Conservation (phyloP, 1,140 invertebrate species). For the Dendroctonus ponderosae region DNA sequence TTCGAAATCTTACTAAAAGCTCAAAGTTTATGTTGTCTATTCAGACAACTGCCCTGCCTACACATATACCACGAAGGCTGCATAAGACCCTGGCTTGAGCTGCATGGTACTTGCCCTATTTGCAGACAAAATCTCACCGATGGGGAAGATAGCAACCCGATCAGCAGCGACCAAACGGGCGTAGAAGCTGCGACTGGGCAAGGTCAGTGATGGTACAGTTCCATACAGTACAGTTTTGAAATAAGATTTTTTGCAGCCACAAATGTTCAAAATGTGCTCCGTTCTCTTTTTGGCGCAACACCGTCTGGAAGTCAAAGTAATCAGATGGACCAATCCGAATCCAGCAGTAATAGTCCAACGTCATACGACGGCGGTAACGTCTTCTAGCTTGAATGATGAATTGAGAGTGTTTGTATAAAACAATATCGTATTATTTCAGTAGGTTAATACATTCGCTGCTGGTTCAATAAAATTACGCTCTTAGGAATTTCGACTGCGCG, state of each 20-base stretch:
- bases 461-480: no score
- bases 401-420: conserved; percentile 4
- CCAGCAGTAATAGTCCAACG: conserved; percentile 18
- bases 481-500: no score
- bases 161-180: conserved; percentile 1
- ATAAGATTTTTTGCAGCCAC: conserved; percentile 9
- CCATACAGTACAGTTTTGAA: background rate
- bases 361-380: conserved; percentile 6
- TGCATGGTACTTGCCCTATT: conserved; percentile 94
- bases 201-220: conserved; percentile 3
- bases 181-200: conserved; percentile 5
- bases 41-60: conserved; percentile 77
- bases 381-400: conserved; percentile 1
- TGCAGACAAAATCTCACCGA: conserved; percentile 75
- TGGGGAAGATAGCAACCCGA: conserved; percentile 15
- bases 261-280: conserved; percentile 17
- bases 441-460: no score
- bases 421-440: background rate
- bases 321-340: conserved; percentile 26
- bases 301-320: conserved; percentile 9
- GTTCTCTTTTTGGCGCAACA: conserved; percentile 10
- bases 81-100: conserved; percentile 92
- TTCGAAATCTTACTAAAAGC: background rate
- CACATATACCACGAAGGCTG: conserved; percentile 92
- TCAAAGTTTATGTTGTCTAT: background rate